phyloP scores from a whole-genome alignment of 1,140 invertebrate genomes.

The Wiebesia pumilae region DNA sequence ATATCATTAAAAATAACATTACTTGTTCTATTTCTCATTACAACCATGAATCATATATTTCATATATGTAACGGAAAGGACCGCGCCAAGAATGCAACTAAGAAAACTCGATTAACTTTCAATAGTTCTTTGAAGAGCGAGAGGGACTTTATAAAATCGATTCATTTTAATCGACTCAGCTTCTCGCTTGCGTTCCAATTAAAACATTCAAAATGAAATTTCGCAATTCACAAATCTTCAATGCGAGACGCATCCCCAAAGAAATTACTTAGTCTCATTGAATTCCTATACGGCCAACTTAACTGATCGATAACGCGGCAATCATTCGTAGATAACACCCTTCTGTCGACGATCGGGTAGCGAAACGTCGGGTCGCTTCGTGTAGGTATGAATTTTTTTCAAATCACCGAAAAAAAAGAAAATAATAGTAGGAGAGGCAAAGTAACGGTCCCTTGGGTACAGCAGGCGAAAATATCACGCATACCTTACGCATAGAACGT shows the following conservation, averaged over 20 bases:
- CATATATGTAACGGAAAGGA: background rate
- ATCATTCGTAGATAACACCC: background rate
- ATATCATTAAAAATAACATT: background rate
- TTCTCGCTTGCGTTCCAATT: conserved; percentile 4
- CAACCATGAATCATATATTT: too few relatives aligned
- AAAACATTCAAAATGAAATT: conserved; percentile 12
- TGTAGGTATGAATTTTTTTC: conserved; percentile 58
- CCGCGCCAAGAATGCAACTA: background rate
- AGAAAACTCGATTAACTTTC: conserved; percentile 4
- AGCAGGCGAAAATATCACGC: background rate
- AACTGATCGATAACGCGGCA: background rate
- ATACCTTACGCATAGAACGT: conserved; percentile 54
- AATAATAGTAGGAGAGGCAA: background rate
- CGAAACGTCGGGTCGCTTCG: background rate
- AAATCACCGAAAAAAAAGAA: conserved; percentile 52
- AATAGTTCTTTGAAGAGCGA: background rate
- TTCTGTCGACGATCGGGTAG: too few relatives aligned
- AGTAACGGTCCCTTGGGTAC: background rate
- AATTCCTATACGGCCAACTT: conserved; percentile 15
- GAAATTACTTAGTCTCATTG: conserved; percentile 59
- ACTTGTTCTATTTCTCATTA: too few relatives aligned
- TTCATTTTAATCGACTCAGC: background rate
- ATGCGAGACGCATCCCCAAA: conserved; percentile 47
- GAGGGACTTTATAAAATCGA: background rate
- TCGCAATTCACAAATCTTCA: background rate